Base-by-base conservation (phyloP, 1,140 invertebrate species). In the Melitaea cinxia region DNA sequence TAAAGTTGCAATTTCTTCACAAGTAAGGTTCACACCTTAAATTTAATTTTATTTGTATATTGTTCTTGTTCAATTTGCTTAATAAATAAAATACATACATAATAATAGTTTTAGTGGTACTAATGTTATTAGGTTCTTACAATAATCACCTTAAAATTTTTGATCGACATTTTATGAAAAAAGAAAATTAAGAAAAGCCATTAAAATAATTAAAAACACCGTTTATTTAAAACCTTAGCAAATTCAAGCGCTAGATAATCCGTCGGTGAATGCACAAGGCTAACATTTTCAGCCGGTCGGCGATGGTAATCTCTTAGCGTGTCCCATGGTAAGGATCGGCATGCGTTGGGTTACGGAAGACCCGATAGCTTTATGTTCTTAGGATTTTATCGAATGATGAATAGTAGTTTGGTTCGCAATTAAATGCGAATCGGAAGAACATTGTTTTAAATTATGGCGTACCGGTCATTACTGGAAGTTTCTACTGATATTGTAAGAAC, bases 301-400 rank as follows among this genome's bases (percentile, higher is more conserved):
- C 37, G 55, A 57, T 57, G 33, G 1, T 42, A 21, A 56, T 56
- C 54, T 42, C 1, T 26, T 42, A 56, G 35, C 19, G 19, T 26
- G 54, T 56, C 39, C 39, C 39, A 45, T 37, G 37, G 54, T 56
- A 56, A 56, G 33, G 54, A 56, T 56, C 54, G 54, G 54, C 33
- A 24, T 39, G 54, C 54, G n/a, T 30, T 24, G 39, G 50, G 15
- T 33, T 30, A 24, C 24, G 50, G 15, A 30, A n/a, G 14, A 12
- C 21, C 47, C 17, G 50, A 53, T 30, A 53, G 50, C 50, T 53
- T 53, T 53, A 53, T 53, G 50, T 53, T 9, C 4, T 6, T 53
- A 9, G 50, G 39, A 45, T 45, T 45, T 45, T 45, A 45, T 45
- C 39, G 10, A 19, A 45, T 45, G 39, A 45, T 45, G 39, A 45